Evolutionary conservation across 2,888 invertebrate species (phyloP), one percentile per base, ranked within the genome.

Genomic region (Hirtodrosophila cameraria): DNA sequence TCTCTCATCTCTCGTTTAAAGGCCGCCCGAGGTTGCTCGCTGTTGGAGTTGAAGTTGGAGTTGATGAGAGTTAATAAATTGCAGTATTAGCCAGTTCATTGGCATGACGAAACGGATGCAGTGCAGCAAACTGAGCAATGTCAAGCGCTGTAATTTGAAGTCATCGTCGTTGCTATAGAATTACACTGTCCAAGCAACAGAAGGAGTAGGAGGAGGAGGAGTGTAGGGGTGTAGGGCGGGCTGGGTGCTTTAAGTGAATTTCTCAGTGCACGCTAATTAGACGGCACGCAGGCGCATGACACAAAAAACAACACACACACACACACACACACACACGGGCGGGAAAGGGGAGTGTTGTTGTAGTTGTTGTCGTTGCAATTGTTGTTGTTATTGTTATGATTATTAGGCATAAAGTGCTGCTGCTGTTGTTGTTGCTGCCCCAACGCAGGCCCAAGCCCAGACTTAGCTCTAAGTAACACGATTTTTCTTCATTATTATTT

Each of bases 401-500:
- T 77, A 74, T 66, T 64, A 74, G 81, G 39, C 77, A 74, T 70
- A 81, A 81, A 77, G 70, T 78, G 74, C 59, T 68, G 59, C 48
- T 38, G 57, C 45, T 69, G 69, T 43, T 46, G 55, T 13, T 55
- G 48, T 15, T 61, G 60, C 25, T n/a, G n/a, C 49, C 12, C 38
- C 23, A 6, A 1, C 6, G 5, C 23, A 23, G 4, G 4, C 23
- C 7, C 6, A 23, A 6, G 7, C 23, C 6, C 23, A 23, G 42
- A 60, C 60, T 42, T 58, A 62, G 69, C 62, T 61, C 84, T 74
- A 84, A 82, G 85, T 79, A 85, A 85, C 83, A 82, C 73, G 79
- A 74, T 83, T 82, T 83, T 86, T 72, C 77, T 70, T 83, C 76
- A 85, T 76, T 83, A 86, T 86, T 86, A 86, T 83, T 83, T 86